These are phyloP conservation scores for Lepidurus packardi DNA, from an alignment of 1,140 invertebrate genomes.

Conservation along the genomic window DNA sequence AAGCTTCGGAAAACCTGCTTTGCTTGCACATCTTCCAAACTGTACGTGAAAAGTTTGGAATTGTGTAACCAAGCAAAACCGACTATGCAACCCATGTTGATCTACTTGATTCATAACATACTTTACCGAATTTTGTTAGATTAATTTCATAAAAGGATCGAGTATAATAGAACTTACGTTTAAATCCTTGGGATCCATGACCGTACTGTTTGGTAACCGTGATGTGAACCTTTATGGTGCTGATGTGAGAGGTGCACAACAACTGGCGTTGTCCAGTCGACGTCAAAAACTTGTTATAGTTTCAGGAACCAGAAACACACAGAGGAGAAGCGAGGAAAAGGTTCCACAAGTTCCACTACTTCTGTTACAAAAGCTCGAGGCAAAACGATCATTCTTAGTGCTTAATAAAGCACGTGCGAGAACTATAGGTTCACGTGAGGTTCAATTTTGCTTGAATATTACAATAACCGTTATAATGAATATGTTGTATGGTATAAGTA, in stretches of 20 bases:
- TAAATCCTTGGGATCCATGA: background rate
- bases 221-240: background rate
- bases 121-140: background rate
- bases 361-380: background rate
- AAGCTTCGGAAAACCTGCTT: background rate
- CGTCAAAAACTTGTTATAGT: background rate
- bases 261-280: background rate
- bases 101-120: background rate
- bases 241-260: background rate
- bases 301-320: background rate
- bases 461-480: too few relatives aligned
- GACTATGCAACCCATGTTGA: too few relatives aligned
- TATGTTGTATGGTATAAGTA: too few relatives aligned
- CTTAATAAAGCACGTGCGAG: too few relatives aligned
- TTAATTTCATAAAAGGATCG: background rate
- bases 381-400: background rate
- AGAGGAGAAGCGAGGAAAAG: background rate
- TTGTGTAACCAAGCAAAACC: background rate
- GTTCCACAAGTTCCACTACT: background rate
- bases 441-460: too few relatives aligned
- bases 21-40: background rate
- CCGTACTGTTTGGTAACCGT: background rate
- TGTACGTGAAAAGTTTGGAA: background rate
- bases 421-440: too few relatives aligned
- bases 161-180: background rate